Evolutionary conservation across 1,140 invertebrate species (phyloP), one percentile per base, ranked within the genome.

Genomic region (Leptoteleia sp.): DNA sequence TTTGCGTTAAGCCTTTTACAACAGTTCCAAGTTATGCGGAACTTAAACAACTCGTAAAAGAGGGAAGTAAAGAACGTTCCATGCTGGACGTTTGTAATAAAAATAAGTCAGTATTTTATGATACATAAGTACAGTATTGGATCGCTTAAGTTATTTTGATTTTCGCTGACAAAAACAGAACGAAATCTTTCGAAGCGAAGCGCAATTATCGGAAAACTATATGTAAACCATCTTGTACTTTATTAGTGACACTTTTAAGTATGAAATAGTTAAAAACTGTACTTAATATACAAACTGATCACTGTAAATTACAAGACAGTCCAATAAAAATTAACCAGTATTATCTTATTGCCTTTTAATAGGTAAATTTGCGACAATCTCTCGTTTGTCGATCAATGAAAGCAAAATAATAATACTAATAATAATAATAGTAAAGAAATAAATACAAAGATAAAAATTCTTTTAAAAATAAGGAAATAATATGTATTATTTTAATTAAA

Each of bases 121-220:
- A 29, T 61, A 61, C 31, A 43, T 64, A 54, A 73, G 48, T 73
- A 73, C 59, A 73, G 40, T 31, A 40, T 55, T 35, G n/a, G 19
- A 12, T 11, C 37, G 35, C 37, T 33, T 33, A 8, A 0, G 9
- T 37, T 1, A 11, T 27, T 59, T 65, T 50, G 42, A 64, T 67
- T 54, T 19, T 55, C 57, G 57, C 17, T 42, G 43, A 70, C 35
- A 52, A 70, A 70, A 59, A 43, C 8, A n/a, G 12, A 52, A 55
- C 22, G 45, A 64, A 73, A 57, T 27, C 12, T 13, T 16, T 75
- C 54, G 71, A 75, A 75, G 71, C 61, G 61, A 75, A 75, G 70
- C 70, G 50, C 50, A 75, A 31, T 52, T 57, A 33, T 15, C 11
- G 25, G n/a, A 33, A 38, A 64, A 61, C 29, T 57, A 31, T 25